Percentiles rank a stretch among this genome's conserved stretches.
These are phyloP conservation scores for Nymphalis polychloros DNA, from an alignment of 2,888 invertebrate species.

Conservation along the genomic window DNA sequence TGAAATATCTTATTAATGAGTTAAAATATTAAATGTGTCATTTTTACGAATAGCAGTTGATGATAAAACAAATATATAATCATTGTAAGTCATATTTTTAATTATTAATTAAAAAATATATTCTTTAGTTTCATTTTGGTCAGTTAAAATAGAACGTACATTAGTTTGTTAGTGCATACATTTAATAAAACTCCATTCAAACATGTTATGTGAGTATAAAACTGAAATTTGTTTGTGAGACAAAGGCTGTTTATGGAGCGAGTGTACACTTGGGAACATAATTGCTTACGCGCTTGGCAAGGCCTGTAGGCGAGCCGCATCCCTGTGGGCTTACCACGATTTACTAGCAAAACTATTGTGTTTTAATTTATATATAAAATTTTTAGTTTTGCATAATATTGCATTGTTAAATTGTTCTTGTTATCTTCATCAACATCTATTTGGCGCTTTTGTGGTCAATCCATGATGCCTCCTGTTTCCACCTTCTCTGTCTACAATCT, in stretches of 20 bases:
- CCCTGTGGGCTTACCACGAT: constrained; percentile 17
- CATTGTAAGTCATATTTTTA: no score
- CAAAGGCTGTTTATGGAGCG: constrained; percentile 56
- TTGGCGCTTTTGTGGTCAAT: no score
- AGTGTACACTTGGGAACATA: constrained; percentile 50
- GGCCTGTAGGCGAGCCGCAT: constrained; percentile 35
- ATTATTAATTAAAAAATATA: no score
- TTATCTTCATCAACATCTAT: no score
- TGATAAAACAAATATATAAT: no score
- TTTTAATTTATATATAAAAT: constrained; percentile 9
- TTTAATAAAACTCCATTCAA: constrained; percentile 15
- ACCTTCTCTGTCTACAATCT: no score
- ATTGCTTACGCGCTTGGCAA: constrained; percentile 60
- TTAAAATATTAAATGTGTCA: no score
- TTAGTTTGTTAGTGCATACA: constrained; percentile 2
- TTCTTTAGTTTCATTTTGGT: neutral
- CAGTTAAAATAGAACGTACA: constrained; percentile 1
- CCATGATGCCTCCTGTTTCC: no score
- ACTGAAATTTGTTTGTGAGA: constrained; percentile 36
- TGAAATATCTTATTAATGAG: no score
- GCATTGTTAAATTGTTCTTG: no score
- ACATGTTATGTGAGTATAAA: constrained; percentile 29
- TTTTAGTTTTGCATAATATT: no score
- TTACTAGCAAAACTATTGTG: neutral
- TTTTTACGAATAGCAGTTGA: no score